These are phyloP conservation scores for Gari tellinella DNA, from an alignment of 2,888 invertebrate genomes.

Conservation along the genomic window DNA sequence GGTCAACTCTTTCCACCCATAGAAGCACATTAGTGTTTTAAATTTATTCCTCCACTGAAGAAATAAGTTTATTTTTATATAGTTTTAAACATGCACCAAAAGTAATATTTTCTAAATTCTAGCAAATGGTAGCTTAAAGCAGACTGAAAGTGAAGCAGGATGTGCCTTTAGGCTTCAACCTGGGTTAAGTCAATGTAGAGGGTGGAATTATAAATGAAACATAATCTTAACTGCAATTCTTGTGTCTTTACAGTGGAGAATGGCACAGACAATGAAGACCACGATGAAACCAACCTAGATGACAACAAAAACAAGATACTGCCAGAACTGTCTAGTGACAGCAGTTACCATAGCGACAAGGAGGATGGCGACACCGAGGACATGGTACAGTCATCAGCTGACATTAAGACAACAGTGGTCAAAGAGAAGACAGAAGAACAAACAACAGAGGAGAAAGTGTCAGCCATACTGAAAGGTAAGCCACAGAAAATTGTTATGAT, in stretches of 20 bases:
- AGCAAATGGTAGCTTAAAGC: no score
- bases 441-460: conserved; percentile 50
- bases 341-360: conserved; percentile 10
- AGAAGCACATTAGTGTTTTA: no score
- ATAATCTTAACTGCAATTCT: neutral
- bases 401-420: neutral
- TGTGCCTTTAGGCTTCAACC: no score
- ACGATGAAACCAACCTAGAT: conserved; percentile 47
- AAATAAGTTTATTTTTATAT: no score
- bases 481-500: no score
- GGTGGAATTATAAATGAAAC: no score
- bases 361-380: conserved; percentile 28
- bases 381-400: conserved; percentile 3
- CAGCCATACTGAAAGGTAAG: conserved; percentile 55
- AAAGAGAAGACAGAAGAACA: conserved; percentile 20
- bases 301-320: conserved; percentile 58
- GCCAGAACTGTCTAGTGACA: conserved; percentile 7
- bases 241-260: conserved; percentile 63
- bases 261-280: conserved; percentile 57
- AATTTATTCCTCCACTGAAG: no score
- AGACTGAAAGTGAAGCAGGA: no score
- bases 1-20: no score
- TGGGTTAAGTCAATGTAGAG: no score
- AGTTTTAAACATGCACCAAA: no score
- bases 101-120: no score